Evolutionary conservation across 2,797 vertebrate genomes (phyloP).

Genomic region (Mormyrus proboscirostris): DNA sequence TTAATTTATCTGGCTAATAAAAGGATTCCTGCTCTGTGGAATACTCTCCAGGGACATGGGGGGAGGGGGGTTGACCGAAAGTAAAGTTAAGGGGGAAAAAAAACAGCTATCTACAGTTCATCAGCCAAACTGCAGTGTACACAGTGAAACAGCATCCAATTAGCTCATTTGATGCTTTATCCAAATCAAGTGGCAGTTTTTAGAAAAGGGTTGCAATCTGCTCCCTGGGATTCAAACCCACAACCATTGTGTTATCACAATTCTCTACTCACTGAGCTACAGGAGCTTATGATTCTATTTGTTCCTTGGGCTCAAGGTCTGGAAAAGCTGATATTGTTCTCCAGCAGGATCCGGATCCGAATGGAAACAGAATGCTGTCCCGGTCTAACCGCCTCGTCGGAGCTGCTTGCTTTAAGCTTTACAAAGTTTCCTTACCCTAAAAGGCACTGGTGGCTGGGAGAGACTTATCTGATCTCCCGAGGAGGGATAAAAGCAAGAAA

Average conservation of each 20-base stretch:
- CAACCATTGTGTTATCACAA: background rate
- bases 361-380: background rate
- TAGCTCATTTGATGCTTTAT: background rate
- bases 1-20: background rate
- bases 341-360: background rate
- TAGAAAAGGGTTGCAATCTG: background rate
- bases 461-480: background rate
- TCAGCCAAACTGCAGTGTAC: background rate
- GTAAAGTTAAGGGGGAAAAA: background rate
- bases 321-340: background rate
- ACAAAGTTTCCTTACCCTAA: conserved; percentile 6
- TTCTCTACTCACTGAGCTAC: background rate
- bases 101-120: background rate
- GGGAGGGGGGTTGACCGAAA: background rate
- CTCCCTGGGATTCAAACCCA: background rate
- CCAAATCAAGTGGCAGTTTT: background rate
- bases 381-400: background rate
- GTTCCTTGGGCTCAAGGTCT: background rate
- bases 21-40: background rate
- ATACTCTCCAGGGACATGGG: background rate
- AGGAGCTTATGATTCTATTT: background rate
- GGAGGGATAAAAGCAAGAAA: background rate
- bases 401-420: background rate
- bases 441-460: background rate
- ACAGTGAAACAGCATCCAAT: background rate